Evolutionary conservation across 2,113 vertebrate species (phyloP).

Genomic region (Orthonyx spaldingii): DNA sequence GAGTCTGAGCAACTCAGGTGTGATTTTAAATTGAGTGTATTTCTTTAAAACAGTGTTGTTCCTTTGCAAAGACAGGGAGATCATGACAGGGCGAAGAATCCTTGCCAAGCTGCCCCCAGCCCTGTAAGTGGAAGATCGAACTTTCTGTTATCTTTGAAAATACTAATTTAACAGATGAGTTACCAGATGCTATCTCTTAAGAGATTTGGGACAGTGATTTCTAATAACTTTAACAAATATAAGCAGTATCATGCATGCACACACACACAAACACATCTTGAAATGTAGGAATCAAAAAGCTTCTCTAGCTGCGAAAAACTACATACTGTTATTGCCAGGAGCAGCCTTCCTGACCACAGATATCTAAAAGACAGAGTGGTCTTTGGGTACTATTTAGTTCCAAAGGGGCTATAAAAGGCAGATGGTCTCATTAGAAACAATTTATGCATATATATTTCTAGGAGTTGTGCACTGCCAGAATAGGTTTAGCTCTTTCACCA

Average conservation of each 20-base stretch:
- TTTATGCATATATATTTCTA: conserved; percentile 85
- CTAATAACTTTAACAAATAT: conserved; percentile 2
- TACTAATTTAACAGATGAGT: conserved; percentile 10
- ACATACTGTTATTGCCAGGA: conserved; percentile 2
- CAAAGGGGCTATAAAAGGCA: conserved; percentile 83
- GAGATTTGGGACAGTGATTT: background rate
- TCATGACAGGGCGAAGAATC: background rate
- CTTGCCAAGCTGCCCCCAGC: background rate
- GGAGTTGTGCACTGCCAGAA: conserved; percentile 76
- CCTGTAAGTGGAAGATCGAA: background rate
- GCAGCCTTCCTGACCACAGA: conserved; percentile 70
- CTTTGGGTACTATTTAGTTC: conserved; percentile 78
- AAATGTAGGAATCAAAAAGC: conserved; percentile 22
- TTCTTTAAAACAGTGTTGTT: background rate
- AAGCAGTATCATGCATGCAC: background rate
- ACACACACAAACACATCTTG: background rate
- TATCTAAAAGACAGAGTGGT: conserved; percentile 80
- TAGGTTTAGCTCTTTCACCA: conserved; percentile 77
- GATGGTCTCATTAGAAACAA: conserved; percentile 86
- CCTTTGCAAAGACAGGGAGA: background rate
- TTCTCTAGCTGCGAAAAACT: background rate
- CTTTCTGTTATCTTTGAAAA: conserved; percentile 9
- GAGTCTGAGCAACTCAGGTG: background rate
- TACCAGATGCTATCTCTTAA: background rate
- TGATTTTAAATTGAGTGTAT: background rate